Conservation (phyloP, 2,888 invertebrate species). For the Thera britannica region DNA sequence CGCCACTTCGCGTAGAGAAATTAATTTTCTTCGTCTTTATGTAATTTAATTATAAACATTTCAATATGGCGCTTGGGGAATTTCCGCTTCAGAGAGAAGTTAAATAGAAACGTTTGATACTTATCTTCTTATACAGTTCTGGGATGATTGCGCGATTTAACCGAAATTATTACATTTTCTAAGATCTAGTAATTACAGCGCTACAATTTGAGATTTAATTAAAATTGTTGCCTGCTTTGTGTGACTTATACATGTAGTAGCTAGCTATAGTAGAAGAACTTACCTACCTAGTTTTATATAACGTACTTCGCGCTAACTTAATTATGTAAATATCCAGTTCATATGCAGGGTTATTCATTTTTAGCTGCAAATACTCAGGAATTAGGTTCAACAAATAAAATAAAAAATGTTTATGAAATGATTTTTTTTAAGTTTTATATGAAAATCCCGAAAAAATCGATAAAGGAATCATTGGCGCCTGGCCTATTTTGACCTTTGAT, state of each 20-base stretch:
- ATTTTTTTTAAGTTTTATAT: too few species aligned
- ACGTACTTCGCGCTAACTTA: too few species aligned
- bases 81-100: conserved; percentile 80
- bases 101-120: conserved; percentile 85
- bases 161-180: conserved; percentile 73
- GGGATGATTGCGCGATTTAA: conserved; percentile 79
- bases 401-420: too few species aligned
- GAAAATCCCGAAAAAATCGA: too few species aligned
- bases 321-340: too few species aligned
- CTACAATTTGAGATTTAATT: conserved; percentile 33
- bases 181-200: conserved; percentile 43
- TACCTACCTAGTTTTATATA: neutral
- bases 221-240: conserved; percentile 19
- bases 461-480: too few species aligned
- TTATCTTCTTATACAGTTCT: conserved; percentile 83
- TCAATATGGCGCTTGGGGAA: conserved; percentile 84
- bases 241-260: neutral
- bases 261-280: neutral
- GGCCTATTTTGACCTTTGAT: too few species aligned
- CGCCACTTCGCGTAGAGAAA: conserved; percentile 83
- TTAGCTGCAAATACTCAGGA: too few species aligned
- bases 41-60: conserved; percentile 86
- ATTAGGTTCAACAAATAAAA: too few species aligned
- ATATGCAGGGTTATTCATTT: too few species aligned
- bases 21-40: conserved; percentile 86